A percentile compares a stretch with the other conserved stretches of the same genome.
These are phyloP conservation scores for Xanthostigma xanthostigma DNA, from an alignment of 2,888 invertebrate genomes.

Conservation along the genomic window DNA sequence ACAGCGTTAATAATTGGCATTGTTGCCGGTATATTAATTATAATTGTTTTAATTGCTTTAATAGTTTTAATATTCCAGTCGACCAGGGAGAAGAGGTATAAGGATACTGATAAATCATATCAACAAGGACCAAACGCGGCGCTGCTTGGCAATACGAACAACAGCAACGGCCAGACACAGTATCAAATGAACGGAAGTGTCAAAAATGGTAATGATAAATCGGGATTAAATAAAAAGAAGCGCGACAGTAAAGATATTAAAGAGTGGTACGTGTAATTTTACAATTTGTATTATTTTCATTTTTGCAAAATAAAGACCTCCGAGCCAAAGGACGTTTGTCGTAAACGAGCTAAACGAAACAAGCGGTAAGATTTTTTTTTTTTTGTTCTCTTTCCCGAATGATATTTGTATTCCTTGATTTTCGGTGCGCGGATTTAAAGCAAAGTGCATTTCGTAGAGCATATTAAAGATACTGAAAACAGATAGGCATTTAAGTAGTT, in stretches of 20 bases:
- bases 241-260: conserved; percentile 78
- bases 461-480: no score
- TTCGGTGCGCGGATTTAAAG: no score
- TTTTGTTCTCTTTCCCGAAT: no score
- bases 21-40: conserved; percentile 80
- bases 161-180: conserved; percentile 31
- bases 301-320: no score
- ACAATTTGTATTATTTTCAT: no score
- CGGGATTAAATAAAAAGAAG: conserved; percentile 36
- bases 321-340: no score
- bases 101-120: conserved; percentile 76
- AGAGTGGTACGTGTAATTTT: conserved; percentile 81
- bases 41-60: conserved; percentile 77
- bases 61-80: conserved; percentile 79
- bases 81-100: conserved; percentile 80
- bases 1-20: conserved; percentile 73
- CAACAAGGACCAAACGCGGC: conserved; percentile 70
- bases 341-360: no score
- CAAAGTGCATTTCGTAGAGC: no score
- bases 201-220: conserved; percentile 32
- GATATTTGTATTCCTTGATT: no score
- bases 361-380: no score
- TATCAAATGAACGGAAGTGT: conserved; percentile 34
- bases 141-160: conserved; percentile 43
- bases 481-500: no score